A percentile compares a stretch with the other conserved stretches of the same genome.
Conservation (phyloP, 2,797 vertebrate species). For the Erethizon dorsatum region DNA sequence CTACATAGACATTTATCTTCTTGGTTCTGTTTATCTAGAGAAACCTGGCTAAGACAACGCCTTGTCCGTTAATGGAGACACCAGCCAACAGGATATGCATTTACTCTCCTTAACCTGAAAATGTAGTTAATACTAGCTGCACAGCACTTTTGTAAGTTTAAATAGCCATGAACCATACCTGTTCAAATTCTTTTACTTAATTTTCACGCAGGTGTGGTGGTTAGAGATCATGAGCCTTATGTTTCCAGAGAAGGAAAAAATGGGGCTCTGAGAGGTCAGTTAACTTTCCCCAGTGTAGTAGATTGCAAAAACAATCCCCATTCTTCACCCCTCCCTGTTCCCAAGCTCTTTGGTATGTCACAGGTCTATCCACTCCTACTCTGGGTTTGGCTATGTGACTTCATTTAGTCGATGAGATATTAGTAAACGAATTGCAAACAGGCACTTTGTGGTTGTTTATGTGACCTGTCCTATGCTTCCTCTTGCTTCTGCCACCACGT, state of each 20-base stretch:
- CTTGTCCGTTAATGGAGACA: not conserved
- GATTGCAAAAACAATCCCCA: not conserved
- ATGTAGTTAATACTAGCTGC: not conserved
- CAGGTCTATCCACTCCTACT: not conserved
- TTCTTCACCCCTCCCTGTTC: not conserved
- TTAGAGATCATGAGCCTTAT: not conserved
- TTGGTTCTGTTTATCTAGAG: slow-evolving; percentile 35
- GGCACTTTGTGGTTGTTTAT: not conserved
- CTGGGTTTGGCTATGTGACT: not conserved
- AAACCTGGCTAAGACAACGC: not conserved
- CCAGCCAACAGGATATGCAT: not conserved
- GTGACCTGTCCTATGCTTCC: not conserved
- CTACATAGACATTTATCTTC: not conserved
- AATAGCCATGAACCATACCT: not conserved
- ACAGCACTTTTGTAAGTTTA: not conserved
- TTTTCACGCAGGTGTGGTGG: not conserved
- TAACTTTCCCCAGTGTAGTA: not conserved
- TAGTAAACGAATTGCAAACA: not conserved
- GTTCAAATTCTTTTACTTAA: not conserved
- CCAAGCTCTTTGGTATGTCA: not conserved
- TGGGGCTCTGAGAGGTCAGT: not conserved
- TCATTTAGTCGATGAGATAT: not conserved
- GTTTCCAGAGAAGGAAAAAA: slow-evolving; percentile 6
- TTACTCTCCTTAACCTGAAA: not conserved
- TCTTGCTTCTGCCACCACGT: not conserved